Evolutionary conservation across 1,140 invertebrate genomes (phyloP).

Genomic region (Zaprionus camerounensis): DNA sequence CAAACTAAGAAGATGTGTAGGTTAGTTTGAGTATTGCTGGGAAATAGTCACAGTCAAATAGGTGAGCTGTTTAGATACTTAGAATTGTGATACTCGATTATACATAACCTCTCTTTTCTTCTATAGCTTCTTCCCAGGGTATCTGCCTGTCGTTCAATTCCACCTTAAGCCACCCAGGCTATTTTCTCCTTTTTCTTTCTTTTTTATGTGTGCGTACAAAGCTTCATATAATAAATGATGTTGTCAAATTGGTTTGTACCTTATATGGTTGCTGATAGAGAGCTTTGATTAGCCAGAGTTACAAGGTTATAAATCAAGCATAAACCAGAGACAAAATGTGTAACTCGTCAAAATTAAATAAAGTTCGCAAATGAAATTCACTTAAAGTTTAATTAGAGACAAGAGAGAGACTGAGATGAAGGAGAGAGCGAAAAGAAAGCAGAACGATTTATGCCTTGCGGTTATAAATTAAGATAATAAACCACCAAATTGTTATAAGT

Average conservation of each 20-base stretch:
- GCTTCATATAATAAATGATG: conserved; percentile 35
- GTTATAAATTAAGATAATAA: conserved; percentile 79
- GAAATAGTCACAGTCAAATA: not conserved
- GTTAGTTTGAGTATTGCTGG: not conserved
- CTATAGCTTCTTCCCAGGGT: not conserved
- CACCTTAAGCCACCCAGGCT: not conserved
- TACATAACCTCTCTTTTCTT: not conserved
- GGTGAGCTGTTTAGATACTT: not conserved
- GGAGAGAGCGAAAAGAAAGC: conserved; percentile 25
- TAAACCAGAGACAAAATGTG: conserved; percentile 11
- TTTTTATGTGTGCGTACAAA: conserved; percentile 14
- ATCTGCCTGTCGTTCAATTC: not conserved
- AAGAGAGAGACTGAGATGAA: not conserved
- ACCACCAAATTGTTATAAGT: conserved; percentile 79
- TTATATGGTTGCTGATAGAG: conserved; percentile 47
- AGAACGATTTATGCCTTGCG: conserved; percentile 51
- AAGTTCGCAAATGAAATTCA: conserved; percentile 50
- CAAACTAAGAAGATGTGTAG: not conserved
- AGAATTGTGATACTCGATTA: not conserved
- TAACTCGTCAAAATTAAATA: conserved; percentile 35
- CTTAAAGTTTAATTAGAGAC: conserved; percentile 50
- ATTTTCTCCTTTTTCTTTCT: conserved; percentile 1
- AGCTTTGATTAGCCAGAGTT: conserved; percentile 61
- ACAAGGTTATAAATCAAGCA: conserved; percentile 57
- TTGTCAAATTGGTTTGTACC: conserved; percentile 44